phyloP scores from a whole-genome alignment of 2,113 vertebrate species.

The Cynocephalus volans region DNA sequence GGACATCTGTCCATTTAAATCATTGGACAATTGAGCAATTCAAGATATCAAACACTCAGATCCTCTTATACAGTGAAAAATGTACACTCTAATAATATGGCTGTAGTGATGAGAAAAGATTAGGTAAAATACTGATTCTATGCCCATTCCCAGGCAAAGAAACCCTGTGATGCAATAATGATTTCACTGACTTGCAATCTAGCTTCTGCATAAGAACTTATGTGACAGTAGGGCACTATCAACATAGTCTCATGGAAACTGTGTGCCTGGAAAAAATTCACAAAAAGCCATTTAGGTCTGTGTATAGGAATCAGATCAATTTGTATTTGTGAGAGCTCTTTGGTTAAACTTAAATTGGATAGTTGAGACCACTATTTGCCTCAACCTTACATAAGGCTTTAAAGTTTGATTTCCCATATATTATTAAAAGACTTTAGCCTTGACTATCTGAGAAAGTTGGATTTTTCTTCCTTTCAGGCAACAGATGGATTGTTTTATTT shows the following conservation, averaged over 20 bases:
- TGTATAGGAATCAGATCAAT: neutral
- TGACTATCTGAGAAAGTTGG: neutral
- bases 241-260: neutral
- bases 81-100: neutral
- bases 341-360: neutral
- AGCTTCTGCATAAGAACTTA: neutral
- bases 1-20: neutral
- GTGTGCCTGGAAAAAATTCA: neutral
- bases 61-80: neutral
- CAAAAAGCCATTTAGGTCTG: neutral
- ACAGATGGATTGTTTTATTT: neutral
- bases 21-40: neutral
- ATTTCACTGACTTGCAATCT: neutral
- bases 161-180: rapidly evolving
- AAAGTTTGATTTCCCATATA: neutral
- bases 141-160: rapidly evolving
- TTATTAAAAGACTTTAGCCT: neutral
- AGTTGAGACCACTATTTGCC: neutral
- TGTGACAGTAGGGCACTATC: no score
- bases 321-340: neutral
- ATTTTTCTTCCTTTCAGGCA: neutral
- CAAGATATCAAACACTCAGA: neutral
- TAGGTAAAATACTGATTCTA: neutral
- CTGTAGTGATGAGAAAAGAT: neutral
- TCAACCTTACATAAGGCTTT: neutral